Percentiles rank a stretch among this genome's conserved stretches.
These are phyloP conservation scores for Cinclus mexicanus DNA, from an alignment of 2,113 vertebrate species.

Conservation along the genomic window DNA sequence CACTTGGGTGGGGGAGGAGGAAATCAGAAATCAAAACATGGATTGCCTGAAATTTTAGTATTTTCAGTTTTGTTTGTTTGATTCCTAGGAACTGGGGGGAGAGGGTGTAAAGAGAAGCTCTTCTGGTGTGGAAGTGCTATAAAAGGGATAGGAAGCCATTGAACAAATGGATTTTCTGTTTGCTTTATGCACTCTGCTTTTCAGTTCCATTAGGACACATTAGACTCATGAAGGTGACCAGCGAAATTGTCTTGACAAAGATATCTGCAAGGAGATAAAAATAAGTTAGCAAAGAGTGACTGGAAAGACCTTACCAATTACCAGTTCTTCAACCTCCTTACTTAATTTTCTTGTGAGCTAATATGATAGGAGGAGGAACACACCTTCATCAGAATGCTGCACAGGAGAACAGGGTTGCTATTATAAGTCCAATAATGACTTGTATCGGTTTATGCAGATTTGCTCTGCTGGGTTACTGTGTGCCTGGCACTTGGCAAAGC, in stretches of 20 bases:
- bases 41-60: not conserved
- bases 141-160: not conserved
- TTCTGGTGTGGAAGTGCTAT: not conserved
- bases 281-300: not conserved
- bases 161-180: not conserved
- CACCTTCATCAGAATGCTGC: conserved; percentile 32
- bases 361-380: not conserved
- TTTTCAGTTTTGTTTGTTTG: not conserved
- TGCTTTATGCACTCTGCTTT: not conserved
- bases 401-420: conserved; percentile 8
- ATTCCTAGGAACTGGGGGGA: not conserved
- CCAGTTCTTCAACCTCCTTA: not conserved
- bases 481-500: conserved; percentile 63
- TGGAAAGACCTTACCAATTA: not conserved
- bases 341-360: conserved; percentile 20
- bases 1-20: not conserved
- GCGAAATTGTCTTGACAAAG: not conserved
- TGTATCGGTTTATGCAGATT: conserved; percentile 74
- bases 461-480: conserved; percentile 51
- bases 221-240: not conserved
- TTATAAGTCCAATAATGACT: conserved; percentile 68
- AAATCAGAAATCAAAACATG: not conserved
- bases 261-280: not conserved
- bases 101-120: not conserved
- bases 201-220: not conserved